Evolutionary conservation across 2,797 vertebrate species (phyloP), one percentile per base, ranked within the genome.

Genomic region (Peromyscus melanophrys): DNA sequence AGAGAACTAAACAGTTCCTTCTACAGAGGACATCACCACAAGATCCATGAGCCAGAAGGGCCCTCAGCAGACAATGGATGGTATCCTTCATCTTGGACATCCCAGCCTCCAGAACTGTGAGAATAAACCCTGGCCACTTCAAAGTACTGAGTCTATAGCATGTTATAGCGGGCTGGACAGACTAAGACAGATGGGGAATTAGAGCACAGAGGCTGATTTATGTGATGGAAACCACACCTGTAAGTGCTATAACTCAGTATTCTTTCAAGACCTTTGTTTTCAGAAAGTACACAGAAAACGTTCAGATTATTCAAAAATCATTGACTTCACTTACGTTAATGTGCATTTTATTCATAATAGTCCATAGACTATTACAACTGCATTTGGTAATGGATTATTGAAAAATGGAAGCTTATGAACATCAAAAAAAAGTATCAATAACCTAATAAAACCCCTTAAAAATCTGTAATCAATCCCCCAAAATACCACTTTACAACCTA

Each of bases 331-430:
- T 95, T 92, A 88, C 67, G 6, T 71, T 82, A 93, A 67, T 21
- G 83, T 12, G 63, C 4, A 89, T 93, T 89, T 93, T 67, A 67
- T 92, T 83, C 21, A 85, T 43, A 83, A 78, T 37, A n/a, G 69
- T 73, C 78, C 57, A 92, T 0, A 89, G 21, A 96, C 87, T 29
- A 46, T 57, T 84, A 92, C 6, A 76, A 90, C 11, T 71, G 43
- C 7, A 92, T 76, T 90, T 52, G 49, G 5, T 17, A 92, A 40
- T 34, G 63, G 27, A 69, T 86, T 69, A 78, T 84, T 95, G 67
- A 92, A 93, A 81, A 91, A 96, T 69, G 23, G 91, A 96, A 86
- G 46, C 25, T 96, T 40, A 91, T 93, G 52, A 88, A 11, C 57
- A 86, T 23, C 27, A 80, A 76, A 85, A 91, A 37, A 37, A 49